Evolutionary conservation across 2,797 vertebrate genomes (phyloP), one percentile per base, ranked within the genome.

Genomic region (Parambassis ranga): DNA sequence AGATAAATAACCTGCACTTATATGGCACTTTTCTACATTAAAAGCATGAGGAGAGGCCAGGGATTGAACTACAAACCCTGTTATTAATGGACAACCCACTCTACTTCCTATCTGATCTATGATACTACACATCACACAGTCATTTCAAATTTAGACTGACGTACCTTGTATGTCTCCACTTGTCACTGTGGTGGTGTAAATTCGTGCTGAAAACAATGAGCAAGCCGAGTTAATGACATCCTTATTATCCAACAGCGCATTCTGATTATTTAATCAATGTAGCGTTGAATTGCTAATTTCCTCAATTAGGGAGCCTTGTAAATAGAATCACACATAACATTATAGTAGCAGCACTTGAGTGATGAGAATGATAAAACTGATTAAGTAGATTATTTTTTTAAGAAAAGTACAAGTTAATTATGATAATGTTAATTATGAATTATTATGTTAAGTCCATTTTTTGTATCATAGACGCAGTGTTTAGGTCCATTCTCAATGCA

Each of bases 101-200:
- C n/a, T n/a, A n/a, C n/a, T 37, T 27, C 5, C 15, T 7, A 2
- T 42, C 10, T 30, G 30, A 32, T n/a, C n/a, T n/a, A n/a, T n/a
- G 51, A 47, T 6, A 3, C 18, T 1, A 0, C 22, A 27, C 28
- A 10, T 41, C 41, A 37, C 6, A 0, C 22, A 10, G 48, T 31
- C 44, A 0, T 59, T 59, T 56, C 38, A 30, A 18, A 58, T 47
- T 53, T 52, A 22, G 14, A 23, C 3, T 0, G 49, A 85, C 94
- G 94, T 77, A 99, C 97, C 93, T 90, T 93, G 93, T 0, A 80
- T 65, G 83, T 99, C 97, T 72, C 91, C 93, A 0, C 93, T 96
- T n/a, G 95, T 98, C 90, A 95, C 87, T 16, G 91, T 14, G 5
- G 96, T 97, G 58, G 96, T 98, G 83, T 95, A 81, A 86, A 99